Conservation (phyloP, 2,888 invertebrate genomes). For the Mylabris sibirica region DNA sequence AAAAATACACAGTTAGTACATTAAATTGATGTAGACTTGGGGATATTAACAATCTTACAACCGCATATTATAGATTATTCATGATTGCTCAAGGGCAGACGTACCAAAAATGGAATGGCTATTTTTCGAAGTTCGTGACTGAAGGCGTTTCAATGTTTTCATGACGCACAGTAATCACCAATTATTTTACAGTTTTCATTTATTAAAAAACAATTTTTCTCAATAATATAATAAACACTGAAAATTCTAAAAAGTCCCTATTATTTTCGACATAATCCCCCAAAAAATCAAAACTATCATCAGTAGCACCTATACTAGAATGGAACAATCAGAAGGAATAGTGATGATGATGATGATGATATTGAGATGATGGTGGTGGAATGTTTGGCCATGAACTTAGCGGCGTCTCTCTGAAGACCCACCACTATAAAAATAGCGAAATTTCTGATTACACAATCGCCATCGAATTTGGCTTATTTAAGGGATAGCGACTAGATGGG, state of each 20-base stretch:
- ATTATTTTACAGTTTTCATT: constrained; percentile 38
- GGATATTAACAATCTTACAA: constrained; percentile 43
- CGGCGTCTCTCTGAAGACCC: constrained; percentile 11
- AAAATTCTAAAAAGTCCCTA: background rate
- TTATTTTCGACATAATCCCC: too few relatives aligned
- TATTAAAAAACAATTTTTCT: constrained; percentile 11
- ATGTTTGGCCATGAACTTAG: constrained; percentile 36
- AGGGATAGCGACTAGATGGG: background rate
- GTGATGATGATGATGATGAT: constrained; percentile 21
- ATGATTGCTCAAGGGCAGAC: constrained; percentile 58
- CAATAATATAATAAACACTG: background rate
- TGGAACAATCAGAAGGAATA: constrained; percentile 22
- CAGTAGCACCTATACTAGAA: background rate
- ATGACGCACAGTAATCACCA: constrained; percentile 46
- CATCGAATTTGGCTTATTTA: background rate
- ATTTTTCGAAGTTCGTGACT: constrained; percentile 57
- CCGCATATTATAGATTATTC: constrained; percentile 53
- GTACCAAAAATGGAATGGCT: constrained; percentile 58
- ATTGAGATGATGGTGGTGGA: constrained; percentile 12
- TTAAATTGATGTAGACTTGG: constrained; percentile 22
- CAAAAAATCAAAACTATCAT: too few relatives aligned
- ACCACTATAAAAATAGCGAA: background rate
- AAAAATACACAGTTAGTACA: constrained; percentile 1
- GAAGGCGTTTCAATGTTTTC: constrained; percentile 53
- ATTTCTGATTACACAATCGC: background rate